These are phyloP conservation scores for Mola mola DNA, from an alignment of 2,113 vertebrate species.

Conservation along the genomic window DNA sequence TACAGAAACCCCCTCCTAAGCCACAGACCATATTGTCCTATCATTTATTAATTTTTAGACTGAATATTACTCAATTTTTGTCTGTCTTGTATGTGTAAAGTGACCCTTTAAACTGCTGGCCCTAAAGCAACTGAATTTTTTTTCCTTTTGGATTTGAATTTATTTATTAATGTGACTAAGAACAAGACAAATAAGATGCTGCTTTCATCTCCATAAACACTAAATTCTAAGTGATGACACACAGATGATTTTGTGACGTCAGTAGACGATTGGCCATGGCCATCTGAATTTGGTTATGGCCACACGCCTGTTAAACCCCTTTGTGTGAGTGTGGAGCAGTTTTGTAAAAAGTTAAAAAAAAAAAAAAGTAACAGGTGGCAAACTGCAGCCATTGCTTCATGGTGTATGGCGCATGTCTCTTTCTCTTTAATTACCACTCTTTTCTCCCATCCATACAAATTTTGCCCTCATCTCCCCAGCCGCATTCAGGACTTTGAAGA, in stretches of 20 bases:
- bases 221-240: too few species aligned
- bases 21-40: too few species aligned
- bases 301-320: slow-evolving; percentile 3
- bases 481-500: slow-evolving; percentile 70
- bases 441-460: slow-evolving; percentile 58
- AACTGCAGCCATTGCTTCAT: slow-evolving; percentile 62
- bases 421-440: slow-evolving; percentile 76
- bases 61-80: too few species aligned
- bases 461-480: slow-evolving; percentile 55
- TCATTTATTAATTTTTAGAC: too few species aligned
- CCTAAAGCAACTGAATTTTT: too few species aligned
- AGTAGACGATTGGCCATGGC: slow-evolving; percentile 21
- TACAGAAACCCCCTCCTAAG: too few species aligned
- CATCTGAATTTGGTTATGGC: background rate
- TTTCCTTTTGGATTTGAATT: too few species aligned
- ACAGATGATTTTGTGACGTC: background rate
- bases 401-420: slow-evolving; percentile 29
- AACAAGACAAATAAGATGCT: too few species aligned
- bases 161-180: too few species aligned
- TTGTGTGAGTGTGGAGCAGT: background rate
- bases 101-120: too few species aligned
- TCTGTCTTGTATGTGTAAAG: too few species aligned
- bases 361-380: slow-evolving; percentile 72
- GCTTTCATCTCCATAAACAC: slow-evolving; percentile 9
- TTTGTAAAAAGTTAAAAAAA: slow-evolving; percentile 20